Evolutionary conservation across 2,888 invertebrate species (phyloP), one percentile per base, ranked within the genome.

Genomic region (Nycteola revayana): DNA sequence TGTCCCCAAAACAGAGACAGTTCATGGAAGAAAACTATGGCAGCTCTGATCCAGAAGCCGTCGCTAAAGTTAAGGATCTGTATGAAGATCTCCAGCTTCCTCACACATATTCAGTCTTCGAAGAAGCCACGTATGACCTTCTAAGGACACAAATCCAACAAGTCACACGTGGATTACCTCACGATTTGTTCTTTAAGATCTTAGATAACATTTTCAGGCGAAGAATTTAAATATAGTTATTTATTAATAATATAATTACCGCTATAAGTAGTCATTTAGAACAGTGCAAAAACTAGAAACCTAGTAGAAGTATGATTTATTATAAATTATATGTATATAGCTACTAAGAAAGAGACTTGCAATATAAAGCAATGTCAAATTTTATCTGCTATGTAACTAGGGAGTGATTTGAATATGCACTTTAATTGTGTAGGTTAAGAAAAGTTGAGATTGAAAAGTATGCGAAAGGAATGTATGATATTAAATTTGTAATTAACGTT

Each of bases 111-210:
- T 91, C 93, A 0, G 91, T 92, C 14, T 96, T 94, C 56, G 96
- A 97, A 81, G 95, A 96, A 65, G 94, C 95, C 60, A 94, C 93
- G 7, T 95, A 94, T 62, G 95, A 95, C 68, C 90, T 94, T 61
- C 93, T 96, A 52, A 92, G 92, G 61, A 94, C 94, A 3, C 95
- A 95, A 70, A 95, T 96, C 56, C 94, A 95, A 58, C 95, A 96
- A 81, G 93, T 94, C 49, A 94, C 95, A 0, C 91, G 94, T 21
- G 95, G 94, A 14, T 87, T 96, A 14, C 95, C 95, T 0, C 95
- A 95, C 60, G 92, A 94, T 45, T 75, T 96, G 33, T 96, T 96
- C 83, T 93, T 95, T 59, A 94, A 94, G 77, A 92, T 96, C 60
- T 85, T 96, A 53, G 93, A 95, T 48, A 95, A 93, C 70, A 93